These are phyloP conservation scores for Elephas maximus DNA, from an alignment of 2,113 vertebrate species.

Conservation along the genomic window DNA sequence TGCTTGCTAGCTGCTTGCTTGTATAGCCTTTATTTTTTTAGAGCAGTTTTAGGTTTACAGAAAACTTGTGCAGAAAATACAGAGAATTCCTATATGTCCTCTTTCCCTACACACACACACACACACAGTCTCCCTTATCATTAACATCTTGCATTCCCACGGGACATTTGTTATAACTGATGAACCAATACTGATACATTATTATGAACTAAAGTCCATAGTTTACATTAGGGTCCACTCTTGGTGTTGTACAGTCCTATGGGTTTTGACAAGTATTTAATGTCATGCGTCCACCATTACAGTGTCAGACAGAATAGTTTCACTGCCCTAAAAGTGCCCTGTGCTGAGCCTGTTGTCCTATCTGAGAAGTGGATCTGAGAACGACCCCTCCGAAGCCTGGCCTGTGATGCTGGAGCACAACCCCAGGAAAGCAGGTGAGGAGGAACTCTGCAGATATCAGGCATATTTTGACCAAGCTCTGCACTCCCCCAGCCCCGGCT, in stretches of 20 bases:
- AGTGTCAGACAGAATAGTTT: background rate
- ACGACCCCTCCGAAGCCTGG: no score
- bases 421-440: background rate
- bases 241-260: background rate
- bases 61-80: background rate
- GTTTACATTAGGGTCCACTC: background rate
- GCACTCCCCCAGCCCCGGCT: background rate
- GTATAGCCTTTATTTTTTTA: background rate
- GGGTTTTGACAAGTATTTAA: background rate
- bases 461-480: background rate
- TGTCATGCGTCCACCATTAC: background rate
- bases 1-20: background rate
- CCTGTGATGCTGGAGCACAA: accelerated
- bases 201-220: background rate
- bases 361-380: background rate
- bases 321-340: background rate
- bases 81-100: background rate
- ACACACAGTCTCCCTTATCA: background rate
- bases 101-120: background rate
- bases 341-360: background rate
- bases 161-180: background rate
- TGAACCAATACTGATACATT: background rate
- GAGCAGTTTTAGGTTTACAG: background rate
- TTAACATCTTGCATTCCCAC: background rate
- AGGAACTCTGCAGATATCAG: background rate